These are phyloP conservation scores for Tragopan temminckii DNA, from an alignment of 2,797 vertebrate genomes.

Conservation along the genomic window DNA sequence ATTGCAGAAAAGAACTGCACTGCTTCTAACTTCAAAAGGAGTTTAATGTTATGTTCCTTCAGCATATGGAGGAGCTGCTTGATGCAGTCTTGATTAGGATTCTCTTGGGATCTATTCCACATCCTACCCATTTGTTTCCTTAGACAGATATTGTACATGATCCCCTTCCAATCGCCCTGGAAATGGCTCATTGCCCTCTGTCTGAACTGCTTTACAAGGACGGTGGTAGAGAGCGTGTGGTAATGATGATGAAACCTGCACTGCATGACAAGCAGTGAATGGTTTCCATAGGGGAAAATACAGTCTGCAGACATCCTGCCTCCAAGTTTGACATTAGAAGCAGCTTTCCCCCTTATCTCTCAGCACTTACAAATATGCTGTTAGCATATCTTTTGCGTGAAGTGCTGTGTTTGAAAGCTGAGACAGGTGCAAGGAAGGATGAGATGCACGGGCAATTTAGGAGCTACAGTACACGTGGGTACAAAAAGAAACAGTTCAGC, in stretches of 20 bases:
- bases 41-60: neutral
- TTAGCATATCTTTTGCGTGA: slow-evolving; percentile 15
- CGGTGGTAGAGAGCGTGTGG: accelerated
- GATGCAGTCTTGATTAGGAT: neutral
- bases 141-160: neutral
- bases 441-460: slow-evolving; percentile 32
- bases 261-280: neutral
- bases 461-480: slow-evolving; percentile 19
- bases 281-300: neutral
- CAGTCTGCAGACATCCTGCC: neutral
- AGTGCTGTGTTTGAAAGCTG: slow-evolving; percentile 53
- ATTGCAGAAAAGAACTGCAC: neutral
- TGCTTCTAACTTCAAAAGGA: neutral
- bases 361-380: slow-evolving; percentile 32
- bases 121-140: slow-evolving; percentile 47
- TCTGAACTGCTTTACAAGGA: slow-evolving; percentile 25
- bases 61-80: slow-evolving; percentile 6
- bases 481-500: slow-evolving; percentile 24
- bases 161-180: neutral
- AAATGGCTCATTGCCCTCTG: slow-evolving; percentile 43
- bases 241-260: neutral
- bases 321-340: slow-evolving; percentile 8
- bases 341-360: slow-evolving; percentile 20
- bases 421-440: slow-evolving; percentile 65
- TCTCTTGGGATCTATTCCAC: slow-evolving; percentile 39